Percentiles rank a stretch among this genome's conserved stretches.
phyloP scores from a whole-genome alignment of 2,797 vertebrate genomes.

The Zalophus californianus region DNA sequence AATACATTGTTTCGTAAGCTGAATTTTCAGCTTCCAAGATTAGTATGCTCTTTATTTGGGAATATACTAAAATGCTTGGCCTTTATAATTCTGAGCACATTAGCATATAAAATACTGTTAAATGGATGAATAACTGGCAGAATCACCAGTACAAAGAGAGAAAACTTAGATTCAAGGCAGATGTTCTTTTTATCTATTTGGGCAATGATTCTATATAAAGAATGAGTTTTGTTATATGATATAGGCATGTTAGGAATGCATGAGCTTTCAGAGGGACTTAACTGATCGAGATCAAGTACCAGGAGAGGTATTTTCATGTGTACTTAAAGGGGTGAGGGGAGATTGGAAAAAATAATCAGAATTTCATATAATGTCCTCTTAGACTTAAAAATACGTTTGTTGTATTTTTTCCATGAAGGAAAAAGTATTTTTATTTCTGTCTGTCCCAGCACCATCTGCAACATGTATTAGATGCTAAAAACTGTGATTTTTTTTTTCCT shows the following conservation, averaged over 20 bases:
- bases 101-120: background rate
- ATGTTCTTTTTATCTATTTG: background rate
- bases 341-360: background rate
- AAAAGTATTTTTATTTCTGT: slow-evolving; percentile 6
- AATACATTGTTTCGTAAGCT: background rate
- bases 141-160: slow-evolving; percentile 18
- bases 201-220: background rate
- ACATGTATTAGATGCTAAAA: background rate
- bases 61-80: background rate
- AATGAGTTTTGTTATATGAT: slow-evolving; percentile 14
- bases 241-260: background rate
- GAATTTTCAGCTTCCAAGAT: background rate
- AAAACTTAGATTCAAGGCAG: background rate
- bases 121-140: background rate
- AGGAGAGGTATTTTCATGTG: background rate
- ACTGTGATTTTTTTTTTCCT: background rate
- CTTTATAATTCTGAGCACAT: background rate
- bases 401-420: background rate
- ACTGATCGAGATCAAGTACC: background rate
- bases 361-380: background rate
- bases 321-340: rapidly evolving
- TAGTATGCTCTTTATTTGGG: background rate
- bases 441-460: background rate
- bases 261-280: background rate
- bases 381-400: background rate